Evolutionary conservation across 1,140 invertebrate genomes (phyloP), one percentile per base, ranked within the genome.

Genomic region (Protaetia brevitarsis): DNA sequence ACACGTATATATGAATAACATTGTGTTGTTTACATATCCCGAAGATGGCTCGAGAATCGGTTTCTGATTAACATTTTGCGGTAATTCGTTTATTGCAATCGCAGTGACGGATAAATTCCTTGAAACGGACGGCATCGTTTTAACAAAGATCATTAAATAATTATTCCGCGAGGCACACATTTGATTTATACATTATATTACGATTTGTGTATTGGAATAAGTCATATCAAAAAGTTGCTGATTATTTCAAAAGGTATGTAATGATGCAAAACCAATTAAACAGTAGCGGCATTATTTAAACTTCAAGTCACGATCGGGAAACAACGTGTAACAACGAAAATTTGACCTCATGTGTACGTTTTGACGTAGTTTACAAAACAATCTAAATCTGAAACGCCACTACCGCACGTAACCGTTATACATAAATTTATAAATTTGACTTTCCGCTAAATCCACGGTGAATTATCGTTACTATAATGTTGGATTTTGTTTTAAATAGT

Each of bases 1-100:
- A 45, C 13, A 45, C 13, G 41, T 21, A 45, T 19, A 45, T 19
- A 45, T 21, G 41, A 45, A 45, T 45, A 45, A 45, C 41, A 45
- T 45, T 45, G 41, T 45, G 16, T 45, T 45, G 41, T 45, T 45
- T 45, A 45, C 41, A 45, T 45, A 45, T 45, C 16, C 16, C 41
- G 16, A 45, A 13, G 13, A 45, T 45, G 16, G 10, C 16, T 45
- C 41, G 19, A 45, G 10, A 13, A 11, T 37, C 10, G 34, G 34
- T 37, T 37, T 37, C 34, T 37, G 34, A 37, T 37, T 37, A 37
- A 37, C 16, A 37, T 37, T 37, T 37, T 37, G 34, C 10, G 16
- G 4, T 37, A 37, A 37, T 37, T 37, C 11, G 5, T 37, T 37
- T 37, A 11, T 11, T 3, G n/a, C n/a, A n/a, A n/a, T n/a, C n/a